Conservation (phyloP, 2,888 invertebrate species). For the Eupithecia subumbrata region DNA sequence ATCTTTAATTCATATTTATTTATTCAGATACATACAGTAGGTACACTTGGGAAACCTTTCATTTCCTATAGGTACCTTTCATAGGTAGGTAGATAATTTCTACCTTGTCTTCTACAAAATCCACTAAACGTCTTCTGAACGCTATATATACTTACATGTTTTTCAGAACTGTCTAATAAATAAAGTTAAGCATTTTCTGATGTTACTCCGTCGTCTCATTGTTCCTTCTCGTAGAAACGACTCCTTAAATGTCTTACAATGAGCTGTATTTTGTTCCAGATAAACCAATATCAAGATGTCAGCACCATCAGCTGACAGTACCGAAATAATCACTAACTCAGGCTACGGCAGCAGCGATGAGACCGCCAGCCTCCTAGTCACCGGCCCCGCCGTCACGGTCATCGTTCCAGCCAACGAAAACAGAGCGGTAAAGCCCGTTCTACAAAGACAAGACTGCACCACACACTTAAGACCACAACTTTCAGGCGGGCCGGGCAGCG, state of each 20-base stretch:
- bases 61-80: neutral
- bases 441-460: constrained; percentile 94
- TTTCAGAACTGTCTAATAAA: too few species aligned
- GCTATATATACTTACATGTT: too few species aligned
- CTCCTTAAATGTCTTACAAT: neutral
- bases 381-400: constrained; percentile 84
- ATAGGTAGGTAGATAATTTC: too few species aligned
- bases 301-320: constrained; percentile 80
- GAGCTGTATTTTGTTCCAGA: constrained; percentile 64
- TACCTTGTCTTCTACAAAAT: too few species aligned
- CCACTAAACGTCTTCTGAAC: too few species aligned
- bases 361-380: constrained; percentile 90
- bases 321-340: constrained; percentile 85
- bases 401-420: constrained; percentile 75
- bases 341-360: constrained; percentile 91
- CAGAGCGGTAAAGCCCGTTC: constrained; percentile 88
- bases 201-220: neutral
- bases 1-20: neutral
- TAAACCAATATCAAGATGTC: constrained; percentile 66
- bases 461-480: constrained; percentile 89
- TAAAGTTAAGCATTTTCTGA: neutral
- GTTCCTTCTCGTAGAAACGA: neutral
- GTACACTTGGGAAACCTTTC: neutral
- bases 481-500: constrained; percentile 89
- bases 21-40: neutral